These are phyloP conservation scores for Oscarella lobularis DNA, from an alignment of 37 sponge, comb jelly and placozoan genomes.

Conservation along the genomic window DNA sequence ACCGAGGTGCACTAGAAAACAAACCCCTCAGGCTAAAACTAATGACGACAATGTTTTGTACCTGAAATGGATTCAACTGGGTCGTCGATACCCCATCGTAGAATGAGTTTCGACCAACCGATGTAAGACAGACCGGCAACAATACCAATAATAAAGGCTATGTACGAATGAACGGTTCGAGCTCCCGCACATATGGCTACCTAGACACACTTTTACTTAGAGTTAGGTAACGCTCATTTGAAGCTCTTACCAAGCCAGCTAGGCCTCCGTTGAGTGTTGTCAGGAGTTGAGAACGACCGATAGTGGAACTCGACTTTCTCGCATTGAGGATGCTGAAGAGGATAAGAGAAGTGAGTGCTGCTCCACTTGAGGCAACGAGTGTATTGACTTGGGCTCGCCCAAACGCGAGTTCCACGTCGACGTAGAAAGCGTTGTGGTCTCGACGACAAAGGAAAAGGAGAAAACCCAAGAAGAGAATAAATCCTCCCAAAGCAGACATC, in stretches of 20 bases:
- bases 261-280: not conserved
- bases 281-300: too few relatives aligned
- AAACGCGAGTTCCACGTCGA: not conserved
- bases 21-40: too few relatives aligned
- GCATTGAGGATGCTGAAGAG: not conserved
- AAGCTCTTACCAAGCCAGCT: not conserved
- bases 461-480: not conserved
- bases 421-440: not conserved
- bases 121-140: not conserved
- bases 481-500: not conserved
- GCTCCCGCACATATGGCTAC: not conserved
- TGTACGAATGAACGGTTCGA: not conserved
- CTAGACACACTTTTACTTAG: not conserved
- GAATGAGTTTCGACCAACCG: not conserved
- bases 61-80: not conserved
- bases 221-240: not conserved
- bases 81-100: not conserved
- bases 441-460: not conserved
- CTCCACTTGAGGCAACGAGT: not conserved
- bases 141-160: not conserved
- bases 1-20: not conserved
- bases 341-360: not conserved
- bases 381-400: not conserved
- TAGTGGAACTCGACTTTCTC: not conserved
- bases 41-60: too few relatives aligned